Base-by-base conservation (phyloP, 2,888 invertebrate genomes). In the Mellilla xanthometata region DNA sequence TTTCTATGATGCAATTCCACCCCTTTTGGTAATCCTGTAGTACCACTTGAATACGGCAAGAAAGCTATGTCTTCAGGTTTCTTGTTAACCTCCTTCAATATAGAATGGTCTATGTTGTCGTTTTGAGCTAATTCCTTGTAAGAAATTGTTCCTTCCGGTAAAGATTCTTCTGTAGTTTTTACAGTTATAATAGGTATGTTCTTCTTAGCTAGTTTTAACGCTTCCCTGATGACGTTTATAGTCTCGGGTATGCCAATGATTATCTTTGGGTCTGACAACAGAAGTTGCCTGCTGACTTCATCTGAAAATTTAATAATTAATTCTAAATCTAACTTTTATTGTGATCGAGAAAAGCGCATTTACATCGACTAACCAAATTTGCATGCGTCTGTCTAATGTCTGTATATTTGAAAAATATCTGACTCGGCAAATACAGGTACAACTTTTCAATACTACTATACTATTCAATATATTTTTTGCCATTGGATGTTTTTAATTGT, bases 1-100 rank as follows among this genome's bases (percentile, higher is more conserved):
- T 91, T 92, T 38, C 60, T 78, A 72, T 94, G 93, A 0, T 91
- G 89, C 0, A 95, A 69, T 62, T 92, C 89, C 0, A 95, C 95
- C 1, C 94, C 95, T 86, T 95, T 95, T 0, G 95, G 94, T 28
- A 94, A 60, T 0, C 97, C 96, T 0, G 96, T 96, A 0, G 97
- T 97, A 0, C 95, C 95, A 70, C 95, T 96, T 2, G 96, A 96
- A 81, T 94, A 96, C 0, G 95, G 96, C 42, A 96, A 65, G 12
- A 95, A 75, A 0, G 91, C 91, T 2, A 93, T 76, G 57, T 94
- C 94, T 6, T 92, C 82, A 1, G 87, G 60, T 8, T 60, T 68
- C 30, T 70, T 72, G 1, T 63, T 69, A 23, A 82, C 77, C n/a
- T 79, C 61, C 48, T 75, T 84, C 8, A 92, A 58, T 30, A 81